A percentile compares a stretch with the other conserved stretches of the same genome.
Evolutionary conservation across 2,113 vertebrate species (phyloP).

Genomic region (Phrynosoma blainvillii): DNA sequence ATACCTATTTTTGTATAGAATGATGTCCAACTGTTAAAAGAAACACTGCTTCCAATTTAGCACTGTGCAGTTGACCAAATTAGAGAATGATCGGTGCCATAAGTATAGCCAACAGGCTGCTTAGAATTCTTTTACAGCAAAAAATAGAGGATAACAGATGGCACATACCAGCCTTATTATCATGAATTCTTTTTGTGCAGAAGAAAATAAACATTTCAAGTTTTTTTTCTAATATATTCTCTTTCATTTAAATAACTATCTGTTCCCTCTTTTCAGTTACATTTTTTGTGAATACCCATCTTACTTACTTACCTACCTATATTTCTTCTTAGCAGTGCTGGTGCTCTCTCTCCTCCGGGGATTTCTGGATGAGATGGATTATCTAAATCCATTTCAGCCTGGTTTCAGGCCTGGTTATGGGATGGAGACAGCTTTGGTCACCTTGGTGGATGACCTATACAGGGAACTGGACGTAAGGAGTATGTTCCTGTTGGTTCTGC

Average conservation of each 20-base stretch:
- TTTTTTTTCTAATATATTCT: conserved; percentile 43
- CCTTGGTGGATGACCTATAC: too few species aligned
- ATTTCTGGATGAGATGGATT: too few species aligned
- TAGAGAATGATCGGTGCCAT: conserved; percentile 53
- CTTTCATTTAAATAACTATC: conserved; percentile 23
- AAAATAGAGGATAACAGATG: conserved; percentile 72
- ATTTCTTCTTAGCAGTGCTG: not conserved
- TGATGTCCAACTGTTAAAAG: conserved; percentile 65
- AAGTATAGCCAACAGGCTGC: conserved; percentile 44
- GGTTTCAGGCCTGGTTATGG: too few species aligned
- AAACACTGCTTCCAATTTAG: conserved; percentile 54
- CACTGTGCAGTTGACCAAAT: conserved; percentile 19
- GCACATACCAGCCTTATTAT: conserved; percentile 67
- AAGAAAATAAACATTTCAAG: conserved; percentile 51
- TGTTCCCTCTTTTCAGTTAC: not conserved
- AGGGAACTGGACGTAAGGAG: too few species aligned
- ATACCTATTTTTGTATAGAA: conserved; percentile 31
- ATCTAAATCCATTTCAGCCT: too few species aligned
- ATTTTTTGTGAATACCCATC: conserved; percentile 44
- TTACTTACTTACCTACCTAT: conserved; percentile 6
- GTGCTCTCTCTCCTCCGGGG: too few species aligned
- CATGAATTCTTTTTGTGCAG: conserved; percentile 47
- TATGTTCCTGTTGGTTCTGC: too few species aligned
- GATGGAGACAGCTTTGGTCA: too few species aligned
- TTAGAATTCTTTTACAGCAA: conserved; percentile 66